phyloP scores from a whole-genome alignment of 2,888 invertebrate species.

The Dromius quadrimaculatus region DNA sequence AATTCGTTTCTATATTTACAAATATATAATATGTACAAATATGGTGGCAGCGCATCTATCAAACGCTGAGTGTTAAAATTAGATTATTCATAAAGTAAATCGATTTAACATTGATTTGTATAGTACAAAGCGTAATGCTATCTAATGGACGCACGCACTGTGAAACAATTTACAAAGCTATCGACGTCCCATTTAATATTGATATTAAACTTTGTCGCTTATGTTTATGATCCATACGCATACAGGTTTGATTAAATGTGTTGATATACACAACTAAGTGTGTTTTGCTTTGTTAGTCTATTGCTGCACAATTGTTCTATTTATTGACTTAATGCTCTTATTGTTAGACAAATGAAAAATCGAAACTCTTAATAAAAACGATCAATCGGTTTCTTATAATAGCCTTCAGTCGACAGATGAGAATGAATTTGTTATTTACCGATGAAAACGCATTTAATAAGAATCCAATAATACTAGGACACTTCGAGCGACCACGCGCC shows the following conservation, averaged over 20 bases:
- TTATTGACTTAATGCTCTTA: neutral
- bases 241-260: slow-evolving; percentile 9
- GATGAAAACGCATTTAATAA: too few species aligned
- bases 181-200: slow-evolving; percentile 36
- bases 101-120: slow-evolving; percentile 35
- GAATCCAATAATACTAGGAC: too few species aligned
- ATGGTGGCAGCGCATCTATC: neutral
- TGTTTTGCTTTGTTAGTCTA: neutral
- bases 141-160: slow-evolving; percentile 35
- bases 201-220: slow-evolving; percentile 29
- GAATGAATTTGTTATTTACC: too few species aligned
- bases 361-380: too few species aligned
- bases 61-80: slow-evolving; percentile 12
- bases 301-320: neutral
- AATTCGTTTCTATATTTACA: too few species aligned
- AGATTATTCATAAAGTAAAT: slow-evolving; percentile 40
- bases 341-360: too few species aligned
- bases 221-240: slow-evolving; percentile 21
- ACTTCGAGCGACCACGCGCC: too few species aligned
- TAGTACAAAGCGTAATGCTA: slow-evolving; percentile 17
- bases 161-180: slow-evolving; percentile 40
- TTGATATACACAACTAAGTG: slow-evolving; percentile 12
- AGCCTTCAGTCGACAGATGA: too few species aligned
- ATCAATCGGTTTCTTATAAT: too few species aligned
- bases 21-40: too few species aligned